Conservation (phyloP, 23 tunicate genomes). For the Halocynthia aurantium region DNA sequence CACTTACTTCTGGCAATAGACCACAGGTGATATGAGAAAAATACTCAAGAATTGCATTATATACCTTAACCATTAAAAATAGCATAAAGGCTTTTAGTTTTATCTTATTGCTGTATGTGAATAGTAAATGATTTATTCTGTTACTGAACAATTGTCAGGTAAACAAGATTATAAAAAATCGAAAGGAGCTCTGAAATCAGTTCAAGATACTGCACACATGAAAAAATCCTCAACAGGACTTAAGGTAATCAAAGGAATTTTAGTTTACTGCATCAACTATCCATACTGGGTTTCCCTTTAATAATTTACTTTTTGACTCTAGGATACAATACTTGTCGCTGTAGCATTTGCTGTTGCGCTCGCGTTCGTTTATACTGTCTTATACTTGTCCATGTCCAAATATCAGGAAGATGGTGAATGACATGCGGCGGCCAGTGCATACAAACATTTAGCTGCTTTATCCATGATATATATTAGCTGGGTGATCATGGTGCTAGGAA, state of each 20-base stretch:
- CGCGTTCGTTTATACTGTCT: conserved; percentile 3
- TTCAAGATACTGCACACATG: conserved; percentile 16
- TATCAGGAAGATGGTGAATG: background rate
- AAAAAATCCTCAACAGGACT: conserved; percentile 30
- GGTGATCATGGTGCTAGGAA: too few relatives aligned
- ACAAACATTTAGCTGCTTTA: too few relatives aligned
- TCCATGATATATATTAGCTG: too few relatives aligned
- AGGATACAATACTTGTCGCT: conserved; percentile 18
- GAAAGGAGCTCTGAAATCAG: conserved; percentile 19
- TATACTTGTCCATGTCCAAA: background rate
- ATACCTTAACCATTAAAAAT: too few relatives aligned
- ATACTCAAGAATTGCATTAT: too few relatives aligned
- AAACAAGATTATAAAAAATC: conserved; percentile 40
- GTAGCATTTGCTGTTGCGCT: conserved; percentile 22
- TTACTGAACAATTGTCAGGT: conserved; percentile 1
- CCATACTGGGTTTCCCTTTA: background rate
- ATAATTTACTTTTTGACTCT: background rate
- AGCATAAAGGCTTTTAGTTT: too few relatives aligned
- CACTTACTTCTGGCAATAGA: background rate
- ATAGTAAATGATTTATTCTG: background rate
- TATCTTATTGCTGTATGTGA: background rate
- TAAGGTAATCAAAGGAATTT: conserved; percentile 4
- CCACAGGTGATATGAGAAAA: too few relatives aligned
- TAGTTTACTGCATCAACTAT: background rate
- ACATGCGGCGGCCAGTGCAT: background rate